Base-by-base conservation (phyloP, 2,797 vertebrate genomes). In the Podargus strigoides region DNA sequence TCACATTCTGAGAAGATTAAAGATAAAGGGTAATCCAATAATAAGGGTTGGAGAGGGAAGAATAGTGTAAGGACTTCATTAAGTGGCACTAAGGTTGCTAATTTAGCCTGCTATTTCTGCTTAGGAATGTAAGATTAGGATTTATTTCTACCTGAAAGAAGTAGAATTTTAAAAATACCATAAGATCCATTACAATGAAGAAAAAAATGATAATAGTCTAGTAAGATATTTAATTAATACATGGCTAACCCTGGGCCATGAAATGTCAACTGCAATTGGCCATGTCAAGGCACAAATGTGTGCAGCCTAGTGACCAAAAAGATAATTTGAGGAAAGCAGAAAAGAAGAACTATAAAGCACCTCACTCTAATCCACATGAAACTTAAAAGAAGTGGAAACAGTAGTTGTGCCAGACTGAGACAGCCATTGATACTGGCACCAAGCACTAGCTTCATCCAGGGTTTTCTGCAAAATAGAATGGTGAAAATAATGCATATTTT, bases 191-290 rank as follows among this genome's bases (percentile, higher is more conserved):
- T 87, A 66, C 22, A 88, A 69, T 26, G 85, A 81, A 59, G 53
- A 89, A 84, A 85, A 89, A 85, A 92, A 80, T 39, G 0, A 8
- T 70, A 91, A 84, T n/a, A 87, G 79, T 66, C 28, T 79, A 58
- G 26, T 78, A 83, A 0, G 0, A 73, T 56, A 19, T 63, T 89
- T 96, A 94, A 89, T 96, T 96, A 95, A 95, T 94, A 78, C 36
- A 79, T 52, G 32, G 34, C 30, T 95, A 87, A 94, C 80, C 41
- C 52, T 72, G 36, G 59, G 74, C 0, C 2, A 76, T 66, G 41
- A 94, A 95, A 90, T 77, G 39, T 68, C 80, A 89, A 5, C 37
- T 91, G 41, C 74, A 95, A 76, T 89, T 95, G 69, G 52, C 76
- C 46, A 47, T 44, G 63, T 85, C 90, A 94, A 76, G 8, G 32